Percentiles rank a stretch among this genome's conserved stretches.
These are phyloP conservation scores for Catostylus mosaicus DNA, from an alignment of 30 jellyfish, hydroid and myxozoan species.

Conservation along the genomic window DNA sequence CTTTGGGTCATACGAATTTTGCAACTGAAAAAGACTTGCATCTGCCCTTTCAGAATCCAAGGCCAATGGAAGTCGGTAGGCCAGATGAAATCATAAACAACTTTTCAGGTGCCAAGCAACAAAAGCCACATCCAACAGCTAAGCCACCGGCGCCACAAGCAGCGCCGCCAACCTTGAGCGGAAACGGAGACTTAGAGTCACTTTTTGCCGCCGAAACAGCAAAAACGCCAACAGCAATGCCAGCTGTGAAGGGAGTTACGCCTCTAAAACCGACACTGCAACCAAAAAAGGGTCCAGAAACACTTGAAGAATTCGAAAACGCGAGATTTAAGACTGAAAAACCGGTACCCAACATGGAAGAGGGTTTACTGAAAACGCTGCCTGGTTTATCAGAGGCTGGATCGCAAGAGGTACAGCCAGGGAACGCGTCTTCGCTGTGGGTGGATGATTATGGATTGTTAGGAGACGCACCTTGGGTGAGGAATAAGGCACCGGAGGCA, in stretches of 20 bases:
- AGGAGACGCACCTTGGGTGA: conserved; percentile 57
- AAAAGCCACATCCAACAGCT: conserved; percentile 9
- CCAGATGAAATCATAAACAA: not conserved
- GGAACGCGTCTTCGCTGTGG: not conserved
- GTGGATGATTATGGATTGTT: conserved; percentile 54
- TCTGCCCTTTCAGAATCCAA: not conserved
- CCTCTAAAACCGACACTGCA: conserved; percentile 44
- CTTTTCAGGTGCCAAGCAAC: not conserved
- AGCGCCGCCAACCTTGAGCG: not conserved
- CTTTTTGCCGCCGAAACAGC: not conserved
- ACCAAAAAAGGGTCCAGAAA: conserved; percentile 62
- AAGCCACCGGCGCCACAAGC: not conserved
- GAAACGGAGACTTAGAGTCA: not conserved
- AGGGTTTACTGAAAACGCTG: not conserved
- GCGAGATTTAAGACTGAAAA: conserved; percentile 12
- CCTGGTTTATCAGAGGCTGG: not conserved
- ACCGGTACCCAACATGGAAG: not conserved
- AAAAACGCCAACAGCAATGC: conserved; percentile 4
- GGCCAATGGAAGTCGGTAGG: not conserved
- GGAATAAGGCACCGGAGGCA: conserved; percentile 26
- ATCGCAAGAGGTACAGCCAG: not conserved
- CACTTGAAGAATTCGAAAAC: conserved; percentile 78
- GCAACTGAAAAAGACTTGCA: conserved; percentile 29
- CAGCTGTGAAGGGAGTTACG: conserved; percentile 40
- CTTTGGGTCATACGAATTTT: conserved; percentile 19